Evolutionary conservation across 2,888 invertebrate species (phyloP).

Genomic region (Suillia variegata): DNA sequence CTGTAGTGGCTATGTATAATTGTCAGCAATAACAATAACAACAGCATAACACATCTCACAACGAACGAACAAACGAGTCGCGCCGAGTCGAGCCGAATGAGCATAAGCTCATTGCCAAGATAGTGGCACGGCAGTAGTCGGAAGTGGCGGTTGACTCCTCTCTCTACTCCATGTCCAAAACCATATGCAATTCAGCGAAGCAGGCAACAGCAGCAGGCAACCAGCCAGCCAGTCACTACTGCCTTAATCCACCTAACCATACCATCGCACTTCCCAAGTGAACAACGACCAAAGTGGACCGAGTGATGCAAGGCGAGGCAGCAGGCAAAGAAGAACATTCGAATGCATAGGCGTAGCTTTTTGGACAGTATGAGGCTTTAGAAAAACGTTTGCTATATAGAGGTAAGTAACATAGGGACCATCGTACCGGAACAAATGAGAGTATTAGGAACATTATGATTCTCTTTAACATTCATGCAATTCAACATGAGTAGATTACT

Average conservation of each 20-base stretch:
- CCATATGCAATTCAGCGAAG: conserved; percentile 31
- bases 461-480: no score
- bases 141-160: conserved; percentile 9
- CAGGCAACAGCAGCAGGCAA: conserved; percentile 14
- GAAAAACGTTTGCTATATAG: no score
- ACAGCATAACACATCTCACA: neutral
- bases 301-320: no score
- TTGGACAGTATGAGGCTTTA: no score
- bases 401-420: no score
- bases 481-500: no score
- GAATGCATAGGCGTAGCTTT: no score
- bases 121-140: neutral
- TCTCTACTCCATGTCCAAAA: conserved; percentile 37
- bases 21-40: neutral
- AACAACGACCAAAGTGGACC: neutral
- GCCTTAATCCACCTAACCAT: neutral
- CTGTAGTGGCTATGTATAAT: neutral
- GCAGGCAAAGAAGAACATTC: no score
- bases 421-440: no score
- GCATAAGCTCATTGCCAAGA: neutral
- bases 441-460: no score
- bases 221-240: no score
- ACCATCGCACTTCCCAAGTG: conserved; percentile 20
- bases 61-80: neutral
- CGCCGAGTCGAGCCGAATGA: no score